A percentile compares a stretch with the other conserved stretches of the same genome.
These are phyloP conservation scores for Geococcyx californianus DNA, from an alignment of 2,113 vertebrate genomes.

Conservation along the genomic window DNA sequence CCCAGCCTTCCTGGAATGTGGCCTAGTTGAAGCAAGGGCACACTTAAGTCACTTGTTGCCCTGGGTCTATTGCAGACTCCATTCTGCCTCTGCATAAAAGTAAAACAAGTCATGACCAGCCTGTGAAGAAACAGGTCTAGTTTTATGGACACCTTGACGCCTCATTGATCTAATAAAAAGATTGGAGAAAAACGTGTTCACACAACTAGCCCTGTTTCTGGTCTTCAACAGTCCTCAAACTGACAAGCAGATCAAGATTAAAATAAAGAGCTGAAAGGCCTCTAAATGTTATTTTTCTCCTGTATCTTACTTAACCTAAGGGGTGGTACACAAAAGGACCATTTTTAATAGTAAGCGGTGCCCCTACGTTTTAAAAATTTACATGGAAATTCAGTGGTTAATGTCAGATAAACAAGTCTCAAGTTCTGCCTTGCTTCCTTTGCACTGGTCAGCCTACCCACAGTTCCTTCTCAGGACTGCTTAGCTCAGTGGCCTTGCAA, in stretches of 20 bases:
- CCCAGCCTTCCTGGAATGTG: background rate
- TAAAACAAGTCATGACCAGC: background rate
- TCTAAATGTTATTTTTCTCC: background rate
- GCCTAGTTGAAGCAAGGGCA: background rate
- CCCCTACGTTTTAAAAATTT: background rate
- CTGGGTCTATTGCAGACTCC: rapidly evolving
- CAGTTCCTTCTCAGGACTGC: rapidly evolving
- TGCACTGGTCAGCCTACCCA: background rate
- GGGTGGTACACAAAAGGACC: rapidly evolving
- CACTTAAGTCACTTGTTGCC: rapidly evolving
- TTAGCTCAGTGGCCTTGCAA: background rate
- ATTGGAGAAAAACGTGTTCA: background rate
- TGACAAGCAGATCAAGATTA: background rate
- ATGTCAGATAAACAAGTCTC: background rate
- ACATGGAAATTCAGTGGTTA: background rate
- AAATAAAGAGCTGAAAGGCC: background rate
- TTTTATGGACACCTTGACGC: background rate
- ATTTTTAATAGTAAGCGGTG: background rate
- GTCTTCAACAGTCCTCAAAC: background rate
- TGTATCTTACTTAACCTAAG: background rate
- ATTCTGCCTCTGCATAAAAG: background rate
- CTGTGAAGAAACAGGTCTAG: background rate
- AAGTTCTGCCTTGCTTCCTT: background rate
- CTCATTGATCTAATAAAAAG: background rate
- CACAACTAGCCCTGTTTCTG: background rate